Evolutionary conservation across 2,797 vertebrate species (phyloP).

Genomic region (Simalia tracyae): DNA sequence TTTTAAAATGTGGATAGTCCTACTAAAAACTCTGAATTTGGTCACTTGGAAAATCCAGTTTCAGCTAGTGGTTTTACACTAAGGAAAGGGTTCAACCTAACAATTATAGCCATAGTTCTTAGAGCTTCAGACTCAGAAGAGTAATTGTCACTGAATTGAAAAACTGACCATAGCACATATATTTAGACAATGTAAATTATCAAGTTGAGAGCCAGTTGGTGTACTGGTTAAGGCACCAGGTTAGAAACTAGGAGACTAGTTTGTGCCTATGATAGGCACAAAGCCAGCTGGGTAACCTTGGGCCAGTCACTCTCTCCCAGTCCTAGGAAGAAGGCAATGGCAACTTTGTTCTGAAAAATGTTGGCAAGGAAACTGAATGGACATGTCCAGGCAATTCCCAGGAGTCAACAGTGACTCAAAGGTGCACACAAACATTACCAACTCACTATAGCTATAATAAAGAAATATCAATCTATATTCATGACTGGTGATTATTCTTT

Average conservation of each 20-base stretch:
- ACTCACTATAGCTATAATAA: slow-evolving; percentile 52
- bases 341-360: slow-evolving; percentile 31
- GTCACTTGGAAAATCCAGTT: slow-evolving; percentile 36
- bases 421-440: slow-evolving; percentile 39
- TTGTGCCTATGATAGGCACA: background rate
- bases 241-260: background rate
- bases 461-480: slow-evolving; percentile 61
- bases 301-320: background rate
- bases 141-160: slow-evolving; percentile 57
- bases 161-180: slow-evolving; percentile 62
- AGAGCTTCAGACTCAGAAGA: slow-evolving; percentile 66
- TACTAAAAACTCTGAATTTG: background rate
- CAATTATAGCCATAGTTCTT: slow-evolving; percentile 61
- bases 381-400: background rate
- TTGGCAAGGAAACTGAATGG: background rate
- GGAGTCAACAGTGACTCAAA: background rate
- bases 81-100: slow-evolving; percentile 58
- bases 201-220: background rate
- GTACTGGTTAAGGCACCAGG: background rate
- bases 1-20: background rate
- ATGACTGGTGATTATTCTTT: slow-evolving; percentile 56
- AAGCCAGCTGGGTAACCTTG: background rate
- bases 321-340: background rate
- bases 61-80: slow-evolving; percentile 63
- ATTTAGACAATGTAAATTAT: slow-evolving; percentile 42